These are phyloP conservation scores for Selene dorsalis DNA, from an alignment of 2,797 vertebrate genomes.

Conservation along the genomic window DNA sequence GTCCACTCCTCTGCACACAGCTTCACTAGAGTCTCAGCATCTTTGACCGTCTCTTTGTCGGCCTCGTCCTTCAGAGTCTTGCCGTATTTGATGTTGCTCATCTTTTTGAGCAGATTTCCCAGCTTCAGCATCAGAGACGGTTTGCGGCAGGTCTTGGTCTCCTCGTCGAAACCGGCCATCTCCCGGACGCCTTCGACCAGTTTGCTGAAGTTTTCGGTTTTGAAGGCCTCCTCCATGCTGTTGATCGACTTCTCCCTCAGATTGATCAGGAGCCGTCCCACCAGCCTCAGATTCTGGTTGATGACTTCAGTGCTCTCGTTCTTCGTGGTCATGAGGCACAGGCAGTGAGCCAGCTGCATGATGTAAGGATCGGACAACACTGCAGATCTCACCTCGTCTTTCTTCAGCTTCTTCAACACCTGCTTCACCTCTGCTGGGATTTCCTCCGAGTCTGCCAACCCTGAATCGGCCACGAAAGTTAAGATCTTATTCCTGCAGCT, in stretches of 20 bases:
- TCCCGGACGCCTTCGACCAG: conserved; percentile 42
- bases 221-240: conserved; percentile 58
- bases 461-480: conserved; percentile 28
- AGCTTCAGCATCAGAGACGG: not conserved
- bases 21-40: conserved; percentile 45
- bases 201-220: conserved; percentile 49
- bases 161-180: conserved; percentile 5
- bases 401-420: conserved; percentile 52
- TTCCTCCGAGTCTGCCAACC: conserved; percentile 20
- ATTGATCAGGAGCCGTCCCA: conserved; percentile 58
- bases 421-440: conserved; percentile 41
- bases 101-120: conserved; percentile 17
- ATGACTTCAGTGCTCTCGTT: not conserved
- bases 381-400: conserved; percentile 45
- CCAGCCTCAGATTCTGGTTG: conserved; percentile 30
- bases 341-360: conserved; percentile 56
- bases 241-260: conserved; percentile 51
- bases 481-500: conserved; percentile 23
- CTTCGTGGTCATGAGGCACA: conserved; percentile 7
- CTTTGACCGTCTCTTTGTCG: not conserved
- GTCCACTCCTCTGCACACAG: conserved; percentile 57
- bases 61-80: conserved; percentile 25
- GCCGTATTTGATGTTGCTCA: conserved; percentile 42
- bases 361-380: conserved; percentile 54
- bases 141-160: not conserved